These are phyloP conservation scores for Pocillopora grandis DNA, from an alignment of 92 coral and sea anemone genomes.

Conservation along the genomic window DNA sequence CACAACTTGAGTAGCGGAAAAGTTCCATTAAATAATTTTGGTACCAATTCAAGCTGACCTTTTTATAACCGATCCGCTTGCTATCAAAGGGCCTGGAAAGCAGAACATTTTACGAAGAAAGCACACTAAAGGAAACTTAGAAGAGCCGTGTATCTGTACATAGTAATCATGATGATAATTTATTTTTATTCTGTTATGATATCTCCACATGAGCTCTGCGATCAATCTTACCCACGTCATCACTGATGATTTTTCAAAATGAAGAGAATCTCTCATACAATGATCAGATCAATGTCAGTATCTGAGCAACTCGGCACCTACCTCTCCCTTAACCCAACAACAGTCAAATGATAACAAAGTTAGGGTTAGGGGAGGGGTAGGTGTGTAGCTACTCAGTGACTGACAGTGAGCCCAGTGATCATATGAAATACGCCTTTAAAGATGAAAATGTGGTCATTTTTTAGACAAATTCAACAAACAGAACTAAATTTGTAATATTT, in stretches of 20 bases:
- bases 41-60: conserved; percentile 33
- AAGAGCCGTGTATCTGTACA: background rate
- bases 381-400: too few relatives aligned
- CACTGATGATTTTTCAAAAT: too few relatives aligned
- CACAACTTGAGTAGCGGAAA: conserved; percentile 88
- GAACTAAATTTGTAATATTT: background rate
- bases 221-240: too few relatives aligned
- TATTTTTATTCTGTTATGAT: too few relatives aligned
- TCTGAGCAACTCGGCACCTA: too few relatives aligned
- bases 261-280: too few relatives aligned
- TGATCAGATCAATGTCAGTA: too few relatives aligned
- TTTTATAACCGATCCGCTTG: background rate
- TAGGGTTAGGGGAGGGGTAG: too few relatives aligned
- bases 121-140: background rate
- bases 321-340: too few relatives aligned
- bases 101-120: background rate
- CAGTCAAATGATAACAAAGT: too few relatives aligned
- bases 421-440: background rate
- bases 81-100: conserved; percentile 1
- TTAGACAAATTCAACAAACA: background rate
- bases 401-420: background rate
- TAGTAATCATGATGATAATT: background rate
- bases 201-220: too few relatives aligned
- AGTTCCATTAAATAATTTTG: conserved; percentile 31
- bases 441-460: background rate